Conservation (phyloP, 2,113 vertebrate genomes). For the Epinephelus moara region DNA sequence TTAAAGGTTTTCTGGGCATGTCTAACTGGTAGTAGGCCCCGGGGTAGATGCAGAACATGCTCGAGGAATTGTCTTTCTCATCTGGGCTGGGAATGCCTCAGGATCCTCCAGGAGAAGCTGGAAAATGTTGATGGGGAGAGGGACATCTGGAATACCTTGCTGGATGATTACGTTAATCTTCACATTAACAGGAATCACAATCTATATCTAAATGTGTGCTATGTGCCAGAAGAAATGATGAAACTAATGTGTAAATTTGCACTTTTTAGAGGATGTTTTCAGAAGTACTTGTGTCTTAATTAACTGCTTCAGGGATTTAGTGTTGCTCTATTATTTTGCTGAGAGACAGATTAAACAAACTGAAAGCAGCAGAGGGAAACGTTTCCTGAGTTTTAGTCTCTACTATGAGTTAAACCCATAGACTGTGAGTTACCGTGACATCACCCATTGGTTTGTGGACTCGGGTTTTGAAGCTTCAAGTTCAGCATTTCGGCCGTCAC, state of each 20-base stretch:
- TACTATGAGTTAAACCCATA: background rate
- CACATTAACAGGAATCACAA: background rate
- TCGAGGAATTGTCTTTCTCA: too few species aligned
- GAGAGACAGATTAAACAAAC: conserved; percentile 1
- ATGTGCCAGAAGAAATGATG: background rate
- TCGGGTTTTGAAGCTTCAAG: too few species aligned
- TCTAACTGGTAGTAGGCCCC: too few species aligned
- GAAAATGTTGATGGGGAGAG: too few species aligned
- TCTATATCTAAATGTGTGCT: background rate
- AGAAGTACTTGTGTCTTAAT: background rate
- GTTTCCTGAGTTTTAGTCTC: background rate
- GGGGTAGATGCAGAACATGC: too few species aligned
- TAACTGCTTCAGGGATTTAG: background rate
- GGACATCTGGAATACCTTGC: too few species aligned
- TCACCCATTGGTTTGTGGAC: too few species aligned
- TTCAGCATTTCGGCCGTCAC: too few species aligned
- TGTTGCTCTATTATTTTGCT: background rate
- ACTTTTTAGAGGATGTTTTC: background rate
- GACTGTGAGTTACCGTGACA: too few species aligned
- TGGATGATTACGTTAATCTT: background rate
- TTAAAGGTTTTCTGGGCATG: too few species aligned
- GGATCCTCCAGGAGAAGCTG: too few species aligned
- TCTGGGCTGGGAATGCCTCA: too few species aligned
- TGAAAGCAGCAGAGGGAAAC: background rate
- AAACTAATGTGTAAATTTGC: background rate